Evolutionary conservation across 2,797 vertebrate genomes (phyloP).

Genomic region (Alectoris magna): DNA sequence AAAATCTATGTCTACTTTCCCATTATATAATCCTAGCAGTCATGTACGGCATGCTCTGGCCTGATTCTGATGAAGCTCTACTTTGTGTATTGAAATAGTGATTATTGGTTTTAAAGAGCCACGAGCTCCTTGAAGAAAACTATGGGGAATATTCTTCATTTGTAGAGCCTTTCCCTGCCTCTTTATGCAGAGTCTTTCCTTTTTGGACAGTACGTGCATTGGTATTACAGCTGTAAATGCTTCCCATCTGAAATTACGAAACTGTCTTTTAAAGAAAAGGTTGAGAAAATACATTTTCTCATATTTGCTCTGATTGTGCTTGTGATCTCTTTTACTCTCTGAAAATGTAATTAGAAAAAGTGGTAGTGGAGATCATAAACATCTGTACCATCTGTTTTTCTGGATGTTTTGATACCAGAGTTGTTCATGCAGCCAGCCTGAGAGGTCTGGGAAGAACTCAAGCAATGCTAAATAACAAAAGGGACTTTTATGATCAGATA

Average conservation of each 20-base stretch:
- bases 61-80: constrained; percentile 58
- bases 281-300: background rate
- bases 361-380: background rate
- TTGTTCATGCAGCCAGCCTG: background rate
- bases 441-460: background rate
- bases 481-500: background rate
- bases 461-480: background rate
- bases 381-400: background rate
- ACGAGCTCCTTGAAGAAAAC: constrained; percentile 47
- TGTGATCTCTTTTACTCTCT: background rate
- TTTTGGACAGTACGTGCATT: constrained; percentile 14
- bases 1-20: constrained; percentile 69
- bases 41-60: constrained; percentile 24
- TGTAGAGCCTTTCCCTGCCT: constrained; percentile 15
- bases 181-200: constrained; percentile 46
- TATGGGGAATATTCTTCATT: constrained; percentile 32
- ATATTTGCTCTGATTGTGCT: background rate
- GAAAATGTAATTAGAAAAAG: constrained; percentile 11
- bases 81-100: constrained; percentile 72
- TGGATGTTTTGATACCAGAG: background rate
- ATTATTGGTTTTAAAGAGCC: constrained; percentile 75
- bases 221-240: background rate
- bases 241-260: background rate
- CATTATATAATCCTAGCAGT: constrained; percentile 70
- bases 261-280: background rate